A percentile compares a stretch with the other conserved stretches of the same genome.
These are phyloP conservation scores for Caenorhabditis virilis DNA, from an alignment of 2,888 invertebrate species.

Conservation along the genomic window DNA sequence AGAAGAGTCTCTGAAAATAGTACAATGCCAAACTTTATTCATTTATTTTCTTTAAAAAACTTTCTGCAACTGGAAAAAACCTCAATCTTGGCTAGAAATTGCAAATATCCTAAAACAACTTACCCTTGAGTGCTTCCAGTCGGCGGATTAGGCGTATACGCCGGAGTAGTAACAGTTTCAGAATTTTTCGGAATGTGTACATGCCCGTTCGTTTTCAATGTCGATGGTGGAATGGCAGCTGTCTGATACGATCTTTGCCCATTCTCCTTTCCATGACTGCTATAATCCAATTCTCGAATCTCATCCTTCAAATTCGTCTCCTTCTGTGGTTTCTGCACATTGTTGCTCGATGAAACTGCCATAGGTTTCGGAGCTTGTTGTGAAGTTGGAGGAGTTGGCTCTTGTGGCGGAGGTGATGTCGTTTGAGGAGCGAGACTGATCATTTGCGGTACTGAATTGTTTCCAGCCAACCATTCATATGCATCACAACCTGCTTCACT, in stretches of 20 bases:
- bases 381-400: conserved; percentile 41
- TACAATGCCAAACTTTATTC: too few relatives aligned
- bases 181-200: neutral
- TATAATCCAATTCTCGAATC: conserved; percentile 31
- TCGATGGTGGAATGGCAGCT: neutral
- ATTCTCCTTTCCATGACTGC: conserved; percentile 25
- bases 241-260: conserved; percentile 5
- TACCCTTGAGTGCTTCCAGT: conserved; percentile 29
- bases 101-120: neutral
- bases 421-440: conserved; percentile 38
- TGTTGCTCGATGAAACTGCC: conserved; percentile 11
- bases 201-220: neutral
- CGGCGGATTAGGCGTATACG: conserved; percentile 16
- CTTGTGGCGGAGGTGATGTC: conserved; percentile 50
- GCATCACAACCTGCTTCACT: conserved; percentile 81
- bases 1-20: conserved; percentile 5
- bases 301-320: conserved; percentile 16
- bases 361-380: conserved; percentile 17
- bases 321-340: neutral
- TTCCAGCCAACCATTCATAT: conserved; percentile 82
- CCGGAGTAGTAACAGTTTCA: too few relatives aligned
- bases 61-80: neutral
- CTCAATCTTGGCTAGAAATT: neutral
- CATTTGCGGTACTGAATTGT: conserved; percentile 73
- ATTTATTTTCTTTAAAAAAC: too few relatives aligned